Conservation (phyloP, 1,140 invertebrate genomes). For the Pseudomyrmex pallidus region DNA sequence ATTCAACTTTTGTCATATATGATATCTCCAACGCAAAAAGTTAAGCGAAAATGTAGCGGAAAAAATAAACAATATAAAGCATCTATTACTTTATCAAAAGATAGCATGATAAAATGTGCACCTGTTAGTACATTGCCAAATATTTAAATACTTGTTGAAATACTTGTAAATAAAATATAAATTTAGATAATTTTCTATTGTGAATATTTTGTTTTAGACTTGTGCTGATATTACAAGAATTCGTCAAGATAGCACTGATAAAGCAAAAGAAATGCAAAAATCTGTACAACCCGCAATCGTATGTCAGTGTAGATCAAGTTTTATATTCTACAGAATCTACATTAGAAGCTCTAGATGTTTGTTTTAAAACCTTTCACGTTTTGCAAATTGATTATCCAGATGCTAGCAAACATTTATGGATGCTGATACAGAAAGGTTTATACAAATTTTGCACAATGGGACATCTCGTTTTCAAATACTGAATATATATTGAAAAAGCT, state of each 20-base stretch:
- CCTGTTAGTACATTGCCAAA: too few relatives aligned
- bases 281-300: not conserved
- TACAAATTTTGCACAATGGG: not conserved
- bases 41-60: too few relatives aligned
- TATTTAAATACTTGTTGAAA: too few relatives aligned
- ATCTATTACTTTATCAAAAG: not conserved
- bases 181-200: not conserved
- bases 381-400: not conserved
- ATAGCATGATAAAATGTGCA: constrained; percentile 18
- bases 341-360: not conserved
- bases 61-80: too few relatives aligned
- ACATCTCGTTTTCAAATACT: constrained; percentile 5
- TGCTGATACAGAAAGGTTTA: constrained; percentile 14
- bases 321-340: not conserved
- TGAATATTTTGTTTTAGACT: constrained; percentile 19
- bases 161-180: not conserved
- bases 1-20: too few relatives aligned
- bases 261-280: constrained; percentile 8
- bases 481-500: constrained; percentile 2
- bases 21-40: too few relatives aligned
- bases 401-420: constrained; percentile 19
- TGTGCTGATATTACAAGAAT: constrained; percentile 15
- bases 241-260: not conserved
- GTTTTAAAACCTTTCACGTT: constrained; percentile 21
- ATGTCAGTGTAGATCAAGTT: constrained; percentile 9